phyloP scores from a whole-genome alignment of 2,797 vertebrate species.

The Protonibea diacanthus region DNA sequence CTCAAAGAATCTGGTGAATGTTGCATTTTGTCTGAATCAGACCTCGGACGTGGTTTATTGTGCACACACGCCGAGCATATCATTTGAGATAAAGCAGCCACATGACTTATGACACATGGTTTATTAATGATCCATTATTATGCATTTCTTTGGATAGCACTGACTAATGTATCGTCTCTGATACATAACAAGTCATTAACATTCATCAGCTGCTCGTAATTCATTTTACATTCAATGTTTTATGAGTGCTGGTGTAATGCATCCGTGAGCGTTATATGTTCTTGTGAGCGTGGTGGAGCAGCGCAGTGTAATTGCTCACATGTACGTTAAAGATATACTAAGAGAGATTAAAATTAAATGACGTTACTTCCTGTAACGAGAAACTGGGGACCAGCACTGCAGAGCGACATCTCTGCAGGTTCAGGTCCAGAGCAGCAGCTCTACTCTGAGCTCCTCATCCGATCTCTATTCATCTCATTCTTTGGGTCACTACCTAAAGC shows the following conservation, averaged over 20 bases:
- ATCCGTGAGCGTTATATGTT: constrained; percentile 8
- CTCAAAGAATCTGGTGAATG: too few species aligned
- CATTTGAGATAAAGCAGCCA: not conserved
- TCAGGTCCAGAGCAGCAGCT: too few species aligned
- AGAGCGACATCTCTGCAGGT: too few species aligned
- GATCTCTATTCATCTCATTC: too few species aligned
- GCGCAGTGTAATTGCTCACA: not conserved
- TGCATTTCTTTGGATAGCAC: constrained; percentile 1
- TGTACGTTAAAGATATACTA: not conserved
- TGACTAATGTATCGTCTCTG: constrained; percentile 7
- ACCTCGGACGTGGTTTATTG: not conserved
- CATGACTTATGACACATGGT: not conserved
- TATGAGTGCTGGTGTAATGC: constrained; percentile 21
- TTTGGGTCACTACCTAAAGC: too few species aligned
- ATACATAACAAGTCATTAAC: constrained; percentile 33
- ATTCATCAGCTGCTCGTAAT: constrained; percentile 37
- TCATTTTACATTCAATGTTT: constrained; percentile 25
- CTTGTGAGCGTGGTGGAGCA: not conserved
- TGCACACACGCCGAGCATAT: not conserved
- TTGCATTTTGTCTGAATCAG: too few species aligned
- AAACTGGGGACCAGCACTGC: accelerated
- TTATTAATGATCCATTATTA: constrained; percentile 15
- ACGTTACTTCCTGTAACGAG: not conserved
- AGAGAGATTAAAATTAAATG: not conserved
- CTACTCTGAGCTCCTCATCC: too few species aligned